Base-by-base conservation (phyloP, 1,140 invertebrate genomes). In the Magallana angulata region DNA sequence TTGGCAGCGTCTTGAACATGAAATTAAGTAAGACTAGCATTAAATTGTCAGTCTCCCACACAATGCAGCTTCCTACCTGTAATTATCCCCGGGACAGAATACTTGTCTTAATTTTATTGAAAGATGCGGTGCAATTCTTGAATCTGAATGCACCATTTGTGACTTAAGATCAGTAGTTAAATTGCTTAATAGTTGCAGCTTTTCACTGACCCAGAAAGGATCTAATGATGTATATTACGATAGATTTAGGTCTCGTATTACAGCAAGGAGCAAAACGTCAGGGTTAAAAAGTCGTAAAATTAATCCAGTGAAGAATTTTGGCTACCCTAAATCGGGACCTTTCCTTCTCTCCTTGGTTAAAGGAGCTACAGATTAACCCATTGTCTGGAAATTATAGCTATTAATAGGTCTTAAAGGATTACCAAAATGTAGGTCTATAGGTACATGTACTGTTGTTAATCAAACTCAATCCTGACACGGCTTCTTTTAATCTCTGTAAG, bases 71-170 rank as follows among this genome's bases (percentile, higher is more conserved):
- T 30, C 24, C 12, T 76, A 76, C 68, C 68, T 76, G 24, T 76
- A 48, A 76, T 76, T 30, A 76, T 30, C 4, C 24, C 5, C 14
- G 11, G 60, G n/a, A 62, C n/a, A 62, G n/a, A 76, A 76, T 30
- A 76, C 24, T 30, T 11, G 68, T 30, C 24, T 30, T 30, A 76
- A 30, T 76, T 24, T 76, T 18, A 5, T 48, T 48, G 68, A 30
- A 76, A 76, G 68, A 76, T 76, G 18, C 18, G 24, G 68, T 24
- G 24, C 68, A 76, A 76, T 30, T 18, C 36, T 76, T 76, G 68
- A 76, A 76, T 76, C 68, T 30, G 68, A 76, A 30, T 76, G 24
- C 68, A 76, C 24, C 68, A 76, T 24, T 76, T 76, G 68, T 76
- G 12, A 76, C 36, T 76, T 76, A 3, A 76, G 68, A 48, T 48